These are phyloP conservation scores for Limenitis camilla DNA, from an alignment of 2,888 invertebrate species.

Conservation along the genomic window DNA sequence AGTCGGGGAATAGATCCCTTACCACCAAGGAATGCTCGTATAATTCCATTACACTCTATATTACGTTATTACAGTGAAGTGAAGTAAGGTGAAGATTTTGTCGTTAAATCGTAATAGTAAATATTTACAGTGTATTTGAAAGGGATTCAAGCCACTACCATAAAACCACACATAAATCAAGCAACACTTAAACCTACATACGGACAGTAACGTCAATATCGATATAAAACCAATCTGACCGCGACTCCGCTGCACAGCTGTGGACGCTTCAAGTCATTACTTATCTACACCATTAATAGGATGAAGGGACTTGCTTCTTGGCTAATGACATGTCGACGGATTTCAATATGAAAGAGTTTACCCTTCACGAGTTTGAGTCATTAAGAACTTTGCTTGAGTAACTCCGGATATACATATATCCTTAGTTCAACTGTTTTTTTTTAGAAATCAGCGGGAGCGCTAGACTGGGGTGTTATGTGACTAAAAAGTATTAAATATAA, in stretches of 20 bases:
- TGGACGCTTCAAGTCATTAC: slow-evolving; percentile 47
- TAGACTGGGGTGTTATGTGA: no score
- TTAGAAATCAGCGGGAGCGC: no score
- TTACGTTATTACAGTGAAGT: no score
- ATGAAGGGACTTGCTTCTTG: slow-evolving; percentile 49
- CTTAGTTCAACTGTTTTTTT: no score
- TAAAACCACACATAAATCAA: slow-evolving; percentile 29
- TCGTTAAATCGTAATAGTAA: no score
- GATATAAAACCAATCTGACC: slow-evolving; percentile 40
- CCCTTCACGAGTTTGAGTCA: no score
- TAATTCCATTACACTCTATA: no score
- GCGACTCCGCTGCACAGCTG: slow-evolving; percentile 33
- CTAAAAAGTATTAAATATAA: no score
- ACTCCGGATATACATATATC: neutral
- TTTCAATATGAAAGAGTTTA: neutral
- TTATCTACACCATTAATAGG: slow-evolving; percentile 56
- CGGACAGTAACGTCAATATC: slow-evolving; percentile 49
- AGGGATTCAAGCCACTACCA: neutral
- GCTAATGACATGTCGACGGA: slow-evolving; percentile 38
- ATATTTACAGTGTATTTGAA: no score
- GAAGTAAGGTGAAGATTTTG: no score
- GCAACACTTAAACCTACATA: slow-evolving; percentile 31
- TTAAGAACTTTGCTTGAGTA: neutral
- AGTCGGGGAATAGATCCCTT: no score
- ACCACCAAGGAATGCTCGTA: no score